A percentile compares a stretch with the other conserved stretches of the same genome.
Evolutionary conservation across 2,888 invertebrate genomes (phyloP).

Genomic region (Erebia palarica): DNA sequence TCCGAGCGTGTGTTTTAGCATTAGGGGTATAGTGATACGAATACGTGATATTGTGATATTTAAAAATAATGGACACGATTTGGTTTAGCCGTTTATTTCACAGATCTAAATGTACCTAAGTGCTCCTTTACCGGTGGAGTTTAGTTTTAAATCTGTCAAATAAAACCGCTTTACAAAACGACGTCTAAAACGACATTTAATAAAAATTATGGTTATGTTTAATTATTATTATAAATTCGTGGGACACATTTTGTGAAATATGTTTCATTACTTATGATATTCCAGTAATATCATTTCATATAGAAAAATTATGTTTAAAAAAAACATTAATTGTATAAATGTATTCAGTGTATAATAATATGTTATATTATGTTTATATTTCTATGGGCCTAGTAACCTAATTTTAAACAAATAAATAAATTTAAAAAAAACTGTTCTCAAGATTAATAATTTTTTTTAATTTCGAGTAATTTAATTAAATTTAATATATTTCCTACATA

Average conservation of each 20-base stretch:
- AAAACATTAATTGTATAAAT: no score
- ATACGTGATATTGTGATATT: slow-evolving; percentile 28
- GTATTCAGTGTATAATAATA: no score
- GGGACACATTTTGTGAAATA: not conserved
- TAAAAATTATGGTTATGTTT: not conserved
- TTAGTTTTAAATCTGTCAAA: slow-evolving; percentile 18
- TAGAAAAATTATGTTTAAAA: no score
- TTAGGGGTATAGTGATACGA: slow-evolving; percentile 30
- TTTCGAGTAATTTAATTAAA: no score
- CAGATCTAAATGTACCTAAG: slow-evolving; percentile 3
- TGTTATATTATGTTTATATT: no score
- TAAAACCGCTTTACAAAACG: not conserved
- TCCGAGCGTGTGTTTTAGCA: not conserved
- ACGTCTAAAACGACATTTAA: slow-evolving; percentile 11
- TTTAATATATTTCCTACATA: no score
- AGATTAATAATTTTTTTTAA: no score
- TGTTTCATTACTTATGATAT: no score
- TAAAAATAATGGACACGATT: slow-evolving; percentile 18
- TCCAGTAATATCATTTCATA: no score
- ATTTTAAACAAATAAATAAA: no score
- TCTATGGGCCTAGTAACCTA: no score
- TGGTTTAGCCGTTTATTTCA: slow-evolving; percentile 13
- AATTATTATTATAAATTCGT: slow-evolving; percentile 4
- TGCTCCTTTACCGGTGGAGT: not conserved
- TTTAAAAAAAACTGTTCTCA: no score